Evolutionary conservation across 2,797 vertebrate genomes (phyloP).

Genomic region (Centropyge bicolor): DNA sequence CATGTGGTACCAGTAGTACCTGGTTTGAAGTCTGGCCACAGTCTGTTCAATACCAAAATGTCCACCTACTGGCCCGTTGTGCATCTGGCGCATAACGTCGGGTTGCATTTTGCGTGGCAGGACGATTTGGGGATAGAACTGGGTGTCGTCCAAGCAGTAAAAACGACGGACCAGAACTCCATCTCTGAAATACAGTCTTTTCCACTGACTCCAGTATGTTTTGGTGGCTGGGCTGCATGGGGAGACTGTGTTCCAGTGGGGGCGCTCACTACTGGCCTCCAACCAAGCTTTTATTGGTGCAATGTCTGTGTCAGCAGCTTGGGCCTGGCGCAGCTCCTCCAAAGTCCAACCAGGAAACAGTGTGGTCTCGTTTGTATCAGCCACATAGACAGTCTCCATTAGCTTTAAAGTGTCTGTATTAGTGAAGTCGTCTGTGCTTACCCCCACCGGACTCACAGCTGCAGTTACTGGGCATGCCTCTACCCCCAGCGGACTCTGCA

Average conservation of each 20-base stretch:
- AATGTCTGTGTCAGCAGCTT: conserved; percentile 24
- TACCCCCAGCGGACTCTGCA: conserved; percentile 32
- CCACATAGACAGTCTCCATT: too few relatives aligned
- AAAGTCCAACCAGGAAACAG: not conserved
- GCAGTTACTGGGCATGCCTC: fast-evolving
- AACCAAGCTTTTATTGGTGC: conserved; percentile 25
- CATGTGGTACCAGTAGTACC: too few relatives aligned
- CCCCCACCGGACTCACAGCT: not conserved
- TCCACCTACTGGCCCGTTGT: too few relatives aligned
- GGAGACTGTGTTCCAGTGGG: conserved; percentile 19
- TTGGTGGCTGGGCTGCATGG: conserved; percentile 53
- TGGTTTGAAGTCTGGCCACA: too few relatives aligned
- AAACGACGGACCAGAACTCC: not conserved
- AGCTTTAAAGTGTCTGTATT: too few relatives aligned
- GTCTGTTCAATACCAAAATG: too few relatives aligned
- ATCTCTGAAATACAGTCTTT: conserved; percentile 25
- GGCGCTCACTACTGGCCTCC: conserved; percentile 11
- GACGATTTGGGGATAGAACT: too few relatives aligned
- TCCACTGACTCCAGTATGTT: too few relatives aligned
- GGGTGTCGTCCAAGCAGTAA: conserved; percentile 33
- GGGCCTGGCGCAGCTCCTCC: not conserved
- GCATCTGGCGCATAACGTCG: too few relatives aligned
- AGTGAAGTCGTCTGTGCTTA: too few relatives aligned
- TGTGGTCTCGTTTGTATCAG: fast-evolving
- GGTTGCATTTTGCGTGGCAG: too few relatives aligned